Base-by-base conservation (phyloP, 1,140 invertebrate species). In the Drosophila micromelanica region DNA sequence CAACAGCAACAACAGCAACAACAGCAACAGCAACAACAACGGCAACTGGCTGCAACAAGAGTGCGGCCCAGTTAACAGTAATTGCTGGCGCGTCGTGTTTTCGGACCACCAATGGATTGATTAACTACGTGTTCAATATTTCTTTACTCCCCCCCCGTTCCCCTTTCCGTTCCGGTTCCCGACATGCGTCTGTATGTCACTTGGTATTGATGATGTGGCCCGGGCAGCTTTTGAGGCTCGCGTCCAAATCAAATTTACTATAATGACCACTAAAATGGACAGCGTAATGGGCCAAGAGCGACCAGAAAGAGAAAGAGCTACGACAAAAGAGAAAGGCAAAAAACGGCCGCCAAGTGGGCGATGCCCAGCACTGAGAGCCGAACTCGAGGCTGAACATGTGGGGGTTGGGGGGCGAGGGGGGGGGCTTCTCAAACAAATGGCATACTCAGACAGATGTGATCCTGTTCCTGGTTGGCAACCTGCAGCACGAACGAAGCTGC, bases 111-210 rank as follows among this genome's bases (percentile, higher is more conserved):
- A 85, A 86, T 85, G 81, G 81, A 85, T 85, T 85, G 81, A 85
- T 85, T 86, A 85, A 85, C 81, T 86, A 85, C 81, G 80, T 85
- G 81, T 85, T 85, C 80, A 73, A 85, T 86, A 80, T 80, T 86
- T 71, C 76, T 62, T 40, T 13, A 45, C 46, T 54, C 51, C 54
- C 67, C n/a, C n/a, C n/a, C 27, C 17, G 23, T 49, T 49, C 57
- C 37, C 8, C 38, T 27, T 0, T 7, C n/a, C 17, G 12, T 40
- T 11, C 17, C 38, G 20, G 7, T 7, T 11, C n/a, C 56, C 20
- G 54, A 5, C 17, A 5, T 54, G 20, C 5, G 8, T 20, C 38
- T 20, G 56, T 69, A 32, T 84, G 80, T 85, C 80, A 84, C 80
- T 84, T 52, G 45, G 63, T 84, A 79, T 84, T 85, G 80, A 84